Evolutionary conservation across 2,888 invertebrate genomes (phyloP), one percentile per base, ranked within the genome.

Genomic region (Chesias legatella): DNA sequence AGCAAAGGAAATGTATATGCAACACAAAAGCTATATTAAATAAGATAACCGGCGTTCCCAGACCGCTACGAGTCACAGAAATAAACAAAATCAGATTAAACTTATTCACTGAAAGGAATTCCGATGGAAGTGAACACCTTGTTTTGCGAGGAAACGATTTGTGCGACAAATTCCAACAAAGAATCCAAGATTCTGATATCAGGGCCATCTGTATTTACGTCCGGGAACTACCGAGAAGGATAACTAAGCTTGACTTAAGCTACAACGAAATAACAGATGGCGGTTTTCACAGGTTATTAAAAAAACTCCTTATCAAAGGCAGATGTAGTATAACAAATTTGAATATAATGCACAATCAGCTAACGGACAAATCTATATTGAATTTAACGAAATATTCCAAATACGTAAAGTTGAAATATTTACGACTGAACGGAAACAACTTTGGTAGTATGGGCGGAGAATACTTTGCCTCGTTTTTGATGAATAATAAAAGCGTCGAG

Each of bases 351-450:
- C 88, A 90, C 37, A 92, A 92, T 50, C 68, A 90, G 30, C 63
- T 92, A 24, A 76, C 79, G 0, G 73, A 76, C 1, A 46, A 56
- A 20, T 90, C 91, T 0, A 70, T 90, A 7, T 38, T 58, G 0
- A 51, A 69, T 45, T 51, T 88, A 13, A 68, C 79, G 0, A 73
- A 71, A 45, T 83, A 82, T 46, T 73, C 85, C 0, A 63, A 61
- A 6, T 51, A 67, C 26, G 45, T 92, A 0, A 81, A 76, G 10
- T 55, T 92, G 0, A 80, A 79, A 55, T 86, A 83, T 43, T 62
- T 92, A 1, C 69, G 90, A 54, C 40, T 92, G 1, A 90, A 89
- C 50, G 91, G 92, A 0, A 92, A 92, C 55, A 82, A 90, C 60
- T 71, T 92, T 13, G 91, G 91, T 0, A 70, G 73, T 0, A 73